Conservation (phyloP, 2,113 vertebrate species). For the Sebastes fasciatus region DNA sequence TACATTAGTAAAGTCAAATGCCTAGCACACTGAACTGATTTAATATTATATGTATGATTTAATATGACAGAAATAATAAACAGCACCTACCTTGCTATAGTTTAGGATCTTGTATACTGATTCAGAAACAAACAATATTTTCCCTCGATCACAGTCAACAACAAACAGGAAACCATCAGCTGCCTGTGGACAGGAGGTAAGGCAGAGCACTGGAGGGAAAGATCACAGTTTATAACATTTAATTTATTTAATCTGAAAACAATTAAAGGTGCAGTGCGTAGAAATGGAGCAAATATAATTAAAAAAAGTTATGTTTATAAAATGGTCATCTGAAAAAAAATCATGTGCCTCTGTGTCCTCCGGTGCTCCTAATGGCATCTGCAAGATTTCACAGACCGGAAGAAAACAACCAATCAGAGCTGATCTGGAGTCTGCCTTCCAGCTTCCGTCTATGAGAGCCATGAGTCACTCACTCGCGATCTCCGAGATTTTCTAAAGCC, state of each 20-base stretch:
- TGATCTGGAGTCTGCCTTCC: too few relatives aligned
- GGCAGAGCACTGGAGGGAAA: neutral
- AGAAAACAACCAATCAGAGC: too few relatives aligned
- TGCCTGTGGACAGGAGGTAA: neutral
- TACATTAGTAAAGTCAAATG: neutral
- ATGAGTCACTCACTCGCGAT: too few relatives aligned
- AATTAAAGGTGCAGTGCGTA: too few relatives aligned
- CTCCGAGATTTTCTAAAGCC: too few relatives aligned
- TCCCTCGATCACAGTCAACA: conserved; percentile 10
- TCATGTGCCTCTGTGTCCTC: too few relatives aligned
- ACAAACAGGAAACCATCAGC: conserved; percentile 10
- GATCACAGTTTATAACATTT: neutral
- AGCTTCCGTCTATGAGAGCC: too few relatives aligned
- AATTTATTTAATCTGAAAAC: neutral
- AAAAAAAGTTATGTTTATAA: too few relatives aligned
- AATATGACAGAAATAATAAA: neutral
- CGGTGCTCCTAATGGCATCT: too few relatives aligned
- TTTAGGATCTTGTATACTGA: neutral
- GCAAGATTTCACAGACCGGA: too few relatives aligned
- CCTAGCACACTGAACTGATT: neutral
- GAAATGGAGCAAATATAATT: too few relatives aligned
- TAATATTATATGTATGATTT: neutral
- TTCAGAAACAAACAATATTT: conserved; percentile 14
- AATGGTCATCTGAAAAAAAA: too few relatives aligned
- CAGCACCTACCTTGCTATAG: neutral